Evolutionary conservation across 1,140 invertebrate genomes (phyloP), one percentile per base, ranked within the genome.

Genomic region (Zelostemma sp.): DNA sequence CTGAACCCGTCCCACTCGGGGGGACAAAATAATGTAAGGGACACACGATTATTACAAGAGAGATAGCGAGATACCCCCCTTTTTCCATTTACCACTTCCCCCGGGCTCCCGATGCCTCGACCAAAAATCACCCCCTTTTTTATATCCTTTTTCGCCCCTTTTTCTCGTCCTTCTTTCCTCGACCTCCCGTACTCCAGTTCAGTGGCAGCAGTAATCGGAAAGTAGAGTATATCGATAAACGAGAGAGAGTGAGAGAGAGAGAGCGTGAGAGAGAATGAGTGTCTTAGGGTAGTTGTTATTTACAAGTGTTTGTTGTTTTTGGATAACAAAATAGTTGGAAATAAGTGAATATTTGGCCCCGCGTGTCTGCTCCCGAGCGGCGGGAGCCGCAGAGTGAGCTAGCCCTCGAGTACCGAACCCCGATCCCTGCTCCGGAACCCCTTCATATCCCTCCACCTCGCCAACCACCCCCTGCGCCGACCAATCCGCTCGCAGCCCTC

Each of bases 321-420:
- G 72, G 25, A 76, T 83, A 82, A 82, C 68, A 84, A 82, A 84
- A 83, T 80, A 80, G 73, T 80, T 76, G 58, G 33, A 75, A 80
- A 80, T 78, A 74, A 80, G 75, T 79, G 49, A 65, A 64, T 76
- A n/a, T 66, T 80, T 83, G 83, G 84, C 82, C 77, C 83, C 83
- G 84, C 84, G 83, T 85, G 82, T 86, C 73, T 86, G 83, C 84
- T 86, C 84, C 84, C 84, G 84, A 85, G 84, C 84, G 84, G 83
- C 84, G 84, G 84, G 84, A 85, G 84, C 83, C 84, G 84, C 84
- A 85, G 83, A 86, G 84, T 85, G 83, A 86, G 80, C 80, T 74
- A 77, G 74, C 73, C 76, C 74, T 72, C 78, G 72, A 80, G 67
- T 73, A 69, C 71, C 73, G 72, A 78, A 72, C 77, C 75, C 19